These are phyloP conservation scores for Agrotis segetum DNA, from an alignment of 2,888 invertebrate species.

Conservation along the genomic window DNA sequence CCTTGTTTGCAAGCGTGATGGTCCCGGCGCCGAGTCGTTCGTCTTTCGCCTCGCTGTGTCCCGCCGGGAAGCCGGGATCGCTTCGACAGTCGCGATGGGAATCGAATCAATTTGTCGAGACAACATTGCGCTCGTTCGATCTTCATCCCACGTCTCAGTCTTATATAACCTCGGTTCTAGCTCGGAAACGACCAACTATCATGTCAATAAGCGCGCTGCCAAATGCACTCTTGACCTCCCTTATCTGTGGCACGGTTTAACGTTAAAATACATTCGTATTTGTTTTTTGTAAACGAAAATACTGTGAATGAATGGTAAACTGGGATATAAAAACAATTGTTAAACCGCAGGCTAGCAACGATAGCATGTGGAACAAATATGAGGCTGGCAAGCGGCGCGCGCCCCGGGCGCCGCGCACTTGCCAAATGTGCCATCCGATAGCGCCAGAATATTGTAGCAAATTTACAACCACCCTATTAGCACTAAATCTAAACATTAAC, in stretches of 20 bases:
- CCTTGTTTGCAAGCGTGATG: slow-evolving; percentile 62
- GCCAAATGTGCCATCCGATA: slow-evolving; percentile 90
- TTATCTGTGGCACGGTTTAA: slow-evolving; percentile 63
- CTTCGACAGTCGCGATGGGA: slow-evolving; percentile 79
- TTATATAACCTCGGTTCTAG: slow-evolving; percentile 65
- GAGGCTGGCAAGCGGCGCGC: slow-evolving; percentile 81
- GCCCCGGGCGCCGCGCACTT: slow-evolving; percentile 80
- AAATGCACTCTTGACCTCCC: slow-evolving; percentile 69
- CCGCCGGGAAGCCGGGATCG: slow-evolving; percentile 69
- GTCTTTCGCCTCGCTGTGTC: slow-evolving; percentile 51
- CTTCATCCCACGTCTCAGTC: slow-evolving; percentile 75
- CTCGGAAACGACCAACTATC: slow-evolving; percentile 55
- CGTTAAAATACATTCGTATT: slow-evolving; percentile 41
- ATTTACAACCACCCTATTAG: slow-evolving; percentile 90
- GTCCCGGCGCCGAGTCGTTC: slow-evolving; percentile 59
- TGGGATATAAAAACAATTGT: slow-evolving; percentile 83
- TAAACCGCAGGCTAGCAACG: slow-evolving; percentile 76
- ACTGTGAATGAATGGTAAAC: slow-evolving; percentile 58
- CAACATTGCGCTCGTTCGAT: slow-evolving; percentile 79
- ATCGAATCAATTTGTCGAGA: slow-evolving; percentile 86
- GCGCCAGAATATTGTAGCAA: slow-evolving; percentile 88
- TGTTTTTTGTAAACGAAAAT: slow-evolving; percentile 52
- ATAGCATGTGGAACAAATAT: slow-evolving; percentile 83
- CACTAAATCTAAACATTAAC: slow-evolving; percentile 91
- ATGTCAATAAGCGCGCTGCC: slow-evolving; percentile 52